These are phyloP conservation scores for Drosophila fulvimacula DNA, from an alignment of 2,888 invertebrate genomes.

Conservation along the genomic window DNA sequence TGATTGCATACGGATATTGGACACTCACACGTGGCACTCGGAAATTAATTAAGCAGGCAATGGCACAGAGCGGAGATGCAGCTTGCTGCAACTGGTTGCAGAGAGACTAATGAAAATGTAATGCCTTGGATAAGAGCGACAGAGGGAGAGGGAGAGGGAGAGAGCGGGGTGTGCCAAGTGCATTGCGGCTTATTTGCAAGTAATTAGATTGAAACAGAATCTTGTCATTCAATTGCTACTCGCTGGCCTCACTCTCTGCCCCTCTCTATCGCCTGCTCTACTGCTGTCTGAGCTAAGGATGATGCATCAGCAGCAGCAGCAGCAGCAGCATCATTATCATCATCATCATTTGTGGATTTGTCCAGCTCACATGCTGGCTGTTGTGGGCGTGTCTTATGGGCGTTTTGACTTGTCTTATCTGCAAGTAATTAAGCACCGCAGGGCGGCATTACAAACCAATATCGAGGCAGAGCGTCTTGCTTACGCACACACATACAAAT, in stretches of 20 bases:
- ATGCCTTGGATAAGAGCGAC: conserved; percentile 35
- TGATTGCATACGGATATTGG: conserved; percentile 78
- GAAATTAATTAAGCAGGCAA: conserved; percentile 76
- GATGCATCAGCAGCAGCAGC: conserved; percentile 39
- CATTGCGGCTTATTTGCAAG: conserved; percentile 65
- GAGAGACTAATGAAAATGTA: conserved; percentile 72
- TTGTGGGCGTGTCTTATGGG: conserved; percentile 38
- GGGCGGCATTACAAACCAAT: conserved; percentile 44
- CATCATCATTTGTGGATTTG: conserved; percentile 56
- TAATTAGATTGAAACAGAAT: conserved; percentile 66
- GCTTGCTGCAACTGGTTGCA: conserved; percentile 21
- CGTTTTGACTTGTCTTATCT: conserved; percentile 49
- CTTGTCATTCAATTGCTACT: conserved; percentile 25
- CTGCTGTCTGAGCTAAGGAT: not conserved
- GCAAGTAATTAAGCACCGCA: conserved; percentile 61
- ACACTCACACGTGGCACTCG: conserved; percentile 79
- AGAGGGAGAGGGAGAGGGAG: not conserved
- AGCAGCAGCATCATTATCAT: conserved; percentile 41
- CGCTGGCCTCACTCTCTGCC: not conserved
- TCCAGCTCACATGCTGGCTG: conserved; percentile 24
- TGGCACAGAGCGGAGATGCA: conserved; percentile 16
- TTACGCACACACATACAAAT: conserved; percentile 1
- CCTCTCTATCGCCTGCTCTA: not conserved
- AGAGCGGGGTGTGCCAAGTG: conserved; percentile 13
- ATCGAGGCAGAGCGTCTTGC: conserved; percentile 22